A percentile compares a stretch with the other conserved stretches of the same genome.
These are phyloP conservation scores for Epinephelus coioides DNA, from an alignment of 2,797 vertebrate species.

Conservation along the genomic window DNA sequence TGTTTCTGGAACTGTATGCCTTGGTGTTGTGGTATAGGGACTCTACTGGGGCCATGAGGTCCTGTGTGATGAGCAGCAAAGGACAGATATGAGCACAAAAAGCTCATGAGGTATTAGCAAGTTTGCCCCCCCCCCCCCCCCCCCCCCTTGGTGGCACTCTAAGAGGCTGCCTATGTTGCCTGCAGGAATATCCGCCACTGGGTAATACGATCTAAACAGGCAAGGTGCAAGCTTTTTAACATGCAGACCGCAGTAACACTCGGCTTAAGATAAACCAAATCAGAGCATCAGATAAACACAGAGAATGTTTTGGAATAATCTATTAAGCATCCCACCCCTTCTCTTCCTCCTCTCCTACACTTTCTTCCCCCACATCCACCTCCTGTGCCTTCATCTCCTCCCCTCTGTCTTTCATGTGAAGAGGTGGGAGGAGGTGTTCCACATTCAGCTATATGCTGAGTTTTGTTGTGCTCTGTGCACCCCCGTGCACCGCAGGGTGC, in stretches of 20 bases:
- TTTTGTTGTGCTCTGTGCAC: slow-evolving; percentile 1
- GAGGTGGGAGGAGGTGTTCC: slow-evolving; percentile 43
- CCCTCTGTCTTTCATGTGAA: slow-evolving; percentile 30
- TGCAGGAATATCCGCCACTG: too few relatives aligned
- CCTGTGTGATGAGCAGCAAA: neutral
- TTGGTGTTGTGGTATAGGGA: neutral
- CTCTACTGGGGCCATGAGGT: neutral
- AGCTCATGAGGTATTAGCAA: too few relatives aligned
- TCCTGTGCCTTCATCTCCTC: slow-evolving; percentile 34
- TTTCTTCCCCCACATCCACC: slow-evolving; percentile 1
- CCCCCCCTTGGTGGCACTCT: too few relatives aligned
- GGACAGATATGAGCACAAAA: neutral
- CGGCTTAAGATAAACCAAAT: slow-evolving; percentile 25
- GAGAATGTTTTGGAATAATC: slow-evolving; percentile 33
- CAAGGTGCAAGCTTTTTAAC: neutral
- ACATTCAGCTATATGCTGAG: slow-evolving; percentile 16
- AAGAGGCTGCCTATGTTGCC: too few relatives aligned
- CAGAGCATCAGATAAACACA: slow-evolving; percentile 39
- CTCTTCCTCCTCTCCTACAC: slow-evolving; percentile 13
- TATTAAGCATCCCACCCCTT: neutral
- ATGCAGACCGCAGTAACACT: slow-evolving; percentile 5
- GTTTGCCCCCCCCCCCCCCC: too few relatives aligned
- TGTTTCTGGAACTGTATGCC: neutral
- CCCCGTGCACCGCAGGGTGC: slow-evolving; percentile 43
- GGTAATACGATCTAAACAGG: neutral